phyloP scores from a whole-genome alignment of 2,888 invertebrate genomes.

The Scaptodrosophila latifasciaeformis region DNA sequence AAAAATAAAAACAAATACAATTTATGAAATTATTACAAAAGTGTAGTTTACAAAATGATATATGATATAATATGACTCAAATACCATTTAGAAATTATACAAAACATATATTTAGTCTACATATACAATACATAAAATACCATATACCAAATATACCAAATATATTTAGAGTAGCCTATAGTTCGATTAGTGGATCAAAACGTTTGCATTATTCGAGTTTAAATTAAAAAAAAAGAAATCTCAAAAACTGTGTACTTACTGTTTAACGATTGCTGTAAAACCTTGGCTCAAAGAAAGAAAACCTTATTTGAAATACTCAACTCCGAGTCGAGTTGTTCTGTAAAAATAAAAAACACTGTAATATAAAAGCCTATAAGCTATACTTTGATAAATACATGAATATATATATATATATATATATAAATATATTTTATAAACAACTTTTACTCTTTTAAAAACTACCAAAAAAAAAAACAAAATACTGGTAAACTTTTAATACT shows the following conservation, averaged over 20 bases:
- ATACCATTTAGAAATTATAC: constrained; percentile 56
- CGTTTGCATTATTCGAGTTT: constrained; percentile 55
- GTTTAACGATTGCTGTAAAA: constrained; percentile 21
- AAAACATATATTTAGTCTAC: constrained; percentile 34
- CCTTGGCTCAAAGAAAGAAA: constrained; percentile 39
- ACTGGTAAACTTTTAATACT: constrained; percentile 47
- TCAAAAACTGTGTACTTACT: constrained; percentile 22
- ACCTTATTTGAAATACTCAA: constrained; percentile 1
- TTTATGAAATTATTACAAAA: constrained; percentile 13
- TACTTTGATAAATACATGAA: constrained; percentile 56
- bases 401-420: constrained; percentile 21
- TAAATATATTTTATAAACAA: constrained; percentile 59
- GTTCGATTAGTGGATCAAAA: constrained; percentile 55
- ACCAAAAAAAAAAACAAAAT: constrained; percentile 11
- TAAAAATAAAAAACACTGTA: constrained; percentile 48
- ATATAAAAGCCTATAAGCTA: constrained; percentile 48
- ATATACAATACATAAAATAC: constrained; percentile 23
- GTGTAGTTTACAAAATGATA: too few relatives aligned
- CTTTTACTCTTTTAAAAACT: constrained; percentile 65
- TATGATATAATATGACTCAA: constrained; percentile 41
- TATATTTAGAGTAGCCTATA: constrained; percentile 42
- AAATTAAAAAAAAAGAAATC: constrained; percentile 14
- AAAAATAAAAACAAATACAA: constrained; percentile 13
- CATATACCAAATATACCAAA: constrained; percentile 19
- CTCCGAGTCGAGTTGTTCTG: constrained; percentile 30